Conservation (phyloP, 2,888 invertebrate species). For the Tenthredo mesomela region DNA sequence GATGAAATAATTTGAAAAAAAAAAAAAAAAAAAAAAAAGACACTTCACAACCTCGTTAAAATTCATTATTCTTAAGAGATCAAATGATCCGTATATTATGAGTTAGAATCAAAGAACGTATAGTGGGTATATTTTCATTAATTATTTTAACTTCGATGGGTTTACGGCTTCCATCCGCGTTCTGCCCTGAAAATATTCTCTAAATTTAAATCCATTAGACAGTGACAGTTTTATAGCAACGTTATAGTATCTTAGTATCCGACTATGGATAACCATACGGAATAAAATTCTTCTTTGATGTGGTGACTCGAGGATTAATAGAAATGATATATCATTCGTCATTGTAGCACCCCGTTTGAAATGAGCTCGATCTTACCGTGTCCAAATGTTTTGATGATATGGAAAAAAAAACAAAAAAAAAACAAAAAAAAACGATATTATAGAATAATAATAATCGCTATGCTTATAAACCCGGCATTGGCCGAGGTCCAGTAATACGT, state of each 20-base stretch:
- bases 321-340: conserved; percentile 38
- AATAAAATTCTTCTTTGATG: conserved; percentile 29
- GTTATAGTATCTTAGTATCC: not conserved
- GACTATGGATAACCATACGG: not conserved
- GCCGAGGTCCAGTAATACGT: not conserved
- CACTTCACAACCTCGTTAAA: not conserved
- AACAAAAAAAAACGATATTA: not conserved
- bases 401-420: too few species aligned
- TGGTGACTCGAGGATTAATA: conserved; percentile 11
- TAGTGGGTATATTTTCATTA: conserved; percentile 4
- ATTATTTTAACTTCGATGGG: conserved; percentile 30
- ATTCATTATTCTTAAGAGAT: conserved; percentile 20
- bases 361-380: not conserved
- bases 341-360: not conserved
- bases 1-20: not conserved
- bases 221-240: conserved; percentile 36
- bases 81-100: conserved; percentile 21
- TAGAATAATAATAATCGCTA: not conserved
- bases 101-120: not conserved
- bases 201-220: conserved; percentile 23
- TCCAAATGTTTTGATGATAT: not conserved
- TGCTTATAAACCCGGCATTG: not conserved
- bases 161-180: conserved; percentile 32
- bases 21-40: too few species aligned
- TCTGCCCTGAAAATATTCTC: not conserved